Evolutionary conservation across 2,797 vertebrate species (phyloP), one percentile per base, ranked within the genome.

Genomic region (Gobionotothen gibberifrons): DNA sequence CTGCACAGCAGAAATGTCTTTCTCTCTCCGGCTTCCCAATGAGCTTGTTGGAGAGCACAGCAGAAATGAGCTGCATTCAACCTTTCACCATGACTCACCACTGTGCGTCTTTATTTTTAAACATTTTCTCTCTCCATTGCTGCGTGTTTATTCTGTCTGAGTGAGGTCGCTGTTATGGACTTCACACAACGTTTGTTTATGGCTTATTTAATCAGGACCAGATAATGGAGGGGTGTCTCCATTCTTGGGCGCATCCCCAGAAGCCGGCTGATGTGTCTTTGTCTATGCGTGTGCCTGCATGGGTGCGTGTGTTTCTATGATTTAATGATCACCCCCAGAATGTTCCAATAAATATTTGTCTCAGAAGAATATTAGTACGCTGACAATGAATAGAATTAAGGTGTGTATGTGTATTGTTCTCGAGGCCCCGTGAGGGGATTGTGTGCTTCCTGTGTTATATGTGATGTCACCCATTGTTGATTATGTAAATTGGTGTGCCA

Each of bases 171-270:
- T 84, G 84, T 89, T 89, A 86, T 79, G 82, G 88, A 91, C 89
- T 90, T 89, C 89, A 91, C 91, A 91, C 86, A 86, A 92, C 74
- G 82, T 85, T 90, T 91, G 90, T 92, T 92, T 93, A 93, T 82
- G 87, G 78, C 79, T 81, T 78, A 79, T 92, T 90, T 92, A 93
- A 92, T 90, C 76, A 92, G 85, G 83, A 88, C 84, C 91, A 93
- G 90, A 93, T 87, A 91, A 89, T 65, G 56, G 69, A 86, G 85
- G 46, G 76, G 9, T 69, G 81, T 84, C 83, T 87, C 79, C 75
- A 81, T 84, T 82, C 32, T 17, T 73, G 73, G 83, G 75, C 40
- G 69, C 88, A 89, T 93, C 89, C 79, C 80, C 67, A 81, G 78
- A 81, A 87, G 85, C 76, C 51, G 60, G 47, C 43, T 11, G 69